Base-by-base conservation (phyloP, 1,140 invertebrate genomes). In the Prorops nasuta region DNA sequence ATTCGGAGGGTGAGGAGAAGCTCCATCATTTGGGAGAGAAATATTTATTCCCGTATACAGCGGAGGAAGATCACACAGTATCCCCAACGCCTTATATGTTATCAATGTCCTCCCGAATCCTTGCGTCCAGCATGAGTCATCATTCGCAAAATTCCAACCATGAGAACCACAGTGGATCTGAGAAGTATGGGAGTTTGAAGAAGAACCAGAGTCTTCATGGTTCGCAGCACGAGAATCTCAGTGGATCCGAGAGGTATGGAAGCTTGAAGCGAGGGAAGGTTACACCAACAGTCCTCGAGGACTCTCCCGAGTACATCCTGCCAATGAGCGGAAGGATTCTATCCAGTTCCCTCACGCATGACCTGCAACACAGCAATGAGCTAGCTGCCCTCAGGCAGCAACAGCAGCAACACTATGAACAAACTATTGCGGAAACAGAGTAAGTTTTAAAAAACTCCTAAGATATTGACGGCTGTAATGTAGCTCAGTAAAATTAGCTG, bases 11-110 rank as follows among this genome's bases (percentile, higher is more conserved):
- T 1, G 88, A 88, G 1, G 87, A 90, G 34, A 87, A 87, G 56
- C 44, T 69, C 42, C 83, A 84, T 66, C 84, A 84, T 51, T 63
- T 85, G 7, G 85, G 85, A 42, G 88, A 90, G 56, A 89, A 89
- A 72, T 91, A 90, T 71, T 69, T 86, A 41, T 90, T 89, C 58
- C 87, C 87, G 0, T 90, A 89, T 58, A 88, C 86, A 20, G 80
- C 78, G 2, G 75, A 80, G 45, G 81, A 82, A 50, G 80, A 82
- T 49, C 79, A 81, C 42, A 67, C 80, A 10, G 63, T 74, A 15
- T 77, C 77, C 14, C 73, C 77, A 6, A 77, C 80, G 2, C 75
- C 79, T 10, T 81, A 81, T 67, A 67, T 77, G 60, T 43, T 80
- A 24, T 58, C 78, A 2, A 71, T 66, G 71, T 78, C 60, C 55